A percentile compares a stretch with the other conserved stretches of the same genome.
phyloP scores from a whole-genome alignment of 1,140 invertebrate species.

The Pentalonia nigronervosa region DNA sequence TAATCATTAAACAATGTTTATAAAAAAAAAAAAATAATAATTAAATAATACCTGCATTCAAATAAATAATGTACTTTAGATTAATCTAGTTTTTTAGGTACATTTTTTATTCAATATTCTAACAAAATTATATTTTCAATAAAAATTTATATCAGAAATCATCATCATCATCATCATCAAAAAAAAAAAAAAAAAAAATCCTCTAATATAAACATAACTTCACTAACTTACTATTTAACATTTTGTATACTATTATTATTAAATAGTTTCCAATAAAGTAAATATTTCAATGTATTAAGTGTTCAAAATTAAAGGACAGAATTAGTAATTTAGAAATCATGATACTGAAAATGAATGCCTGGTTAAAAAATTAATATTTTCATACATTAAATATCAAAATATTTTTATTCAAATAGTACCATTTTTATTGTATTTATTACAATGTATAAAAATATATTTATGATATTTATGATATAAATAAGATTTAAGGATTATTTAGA shows the following conservation, averaged over 20 bases:
- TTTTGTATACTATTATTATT: neutral
- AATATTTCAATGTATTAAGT: neutral
- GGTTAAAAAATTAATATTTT: too few relatives aligned
- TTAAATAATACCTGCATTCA: too few relatives aligned
- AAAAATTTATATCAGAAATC: neutral
- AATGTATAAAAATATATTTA: too few relatives aligned
- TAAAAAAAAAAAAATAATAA: too few relatives aligned
- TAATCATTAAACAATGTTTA: neutral
- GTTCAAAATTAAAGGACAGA: neutral
- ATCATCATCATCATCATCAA: too few relatives aligned
- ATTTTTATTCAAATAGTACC: too few relatives aligned
- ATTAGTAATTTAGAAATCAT: neutral
- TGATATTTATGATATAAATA: too few relatives aligned
- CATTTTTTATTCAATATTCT: neutral
- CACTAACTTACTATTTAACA: neutral
- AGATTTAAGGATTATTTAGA: too few relatives aligned
- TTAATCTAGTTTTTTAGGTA: neutral
- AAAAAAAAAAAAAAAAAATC: neutral
- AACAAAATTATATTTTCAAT: neutral
- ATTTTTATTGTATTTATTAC: too few relatives aligned
- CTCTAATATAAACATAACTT: neutral
- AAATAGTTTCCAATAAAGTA: neutral
- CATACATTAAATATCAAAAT: too few relatives aligned
- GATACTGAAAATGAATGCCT: too few relatives aligned
- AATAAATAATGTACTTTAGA: neutral